Percentiles rank a stretch among this genome's conserved stretches.
Evolutionary conservation across 2,797 vertebrate species (phyloP).

Genomic region (Ataeniobius toweri): DNA sequence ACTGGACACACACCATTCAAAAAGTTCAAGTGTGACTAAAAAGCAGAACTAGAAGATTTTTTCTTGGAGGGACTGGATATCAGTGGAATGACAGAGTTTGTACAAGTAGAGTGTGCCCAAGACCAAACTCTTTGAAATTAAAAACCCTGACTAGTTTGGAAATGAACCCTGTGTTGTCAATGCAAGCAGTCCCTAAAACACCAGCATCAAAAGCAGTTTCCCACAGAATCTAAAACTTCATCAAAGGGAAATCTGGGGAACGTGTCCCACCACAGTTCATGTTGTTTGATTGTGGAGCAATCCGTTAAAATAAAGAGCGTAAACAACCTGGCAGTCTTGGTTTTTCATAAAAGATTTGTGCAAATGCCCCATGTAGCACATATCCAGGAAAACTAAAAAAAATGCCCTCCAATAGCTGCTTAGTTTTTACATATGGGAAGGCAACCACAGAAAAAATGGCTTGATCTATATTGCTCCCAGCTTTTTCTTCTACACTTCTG

Average conservation of each 20-base stretch:
- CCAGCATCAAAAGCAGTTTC: constrained; percentile 4
- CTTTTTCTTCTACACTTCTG: constrained; percentile 29
- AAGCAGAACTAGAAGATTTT: too few relatives aligned
- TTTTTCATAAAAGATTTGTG: constrained; percentile 30
- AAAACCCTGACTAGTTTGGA: background rate
- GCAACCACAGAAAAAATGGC: constrained; percentile 21
- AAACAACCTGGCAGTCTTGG: constrained; percentile 6
- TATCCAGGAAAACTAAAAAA: constrained; percentile 17
- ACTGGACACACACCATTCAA: background rate
- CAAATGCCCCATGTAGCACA: constrained; percentile 26
- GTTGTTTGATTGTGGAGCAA: constrained; percentile 6
- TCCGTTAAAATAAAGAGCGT: constrained; percentile 15
- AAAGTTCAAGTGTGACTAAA: background rate
- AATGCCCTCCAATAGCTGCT: background rate
- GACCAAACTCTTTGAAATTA: background rate
- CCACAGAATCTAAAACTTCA: constrained; percentile 3
- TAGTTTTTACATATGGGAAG: constrained; percentile 18
- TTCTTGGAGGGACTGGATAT: background rate
- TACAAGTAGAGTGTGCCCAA: background rate
- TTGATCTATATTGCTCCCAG: constrained; percentile 31
- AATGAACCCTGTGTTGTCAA: background rate
- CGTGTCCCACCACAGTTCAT: background rate
- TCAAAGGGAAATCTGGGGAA: constrained; percentile 16
- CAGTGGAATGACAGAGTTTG: background rate
- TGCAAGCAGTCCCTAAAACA: background rate